Conservation (phyloP, 2,888 invertebrate genomes). For the Xestia sexstrigata region DNA sequence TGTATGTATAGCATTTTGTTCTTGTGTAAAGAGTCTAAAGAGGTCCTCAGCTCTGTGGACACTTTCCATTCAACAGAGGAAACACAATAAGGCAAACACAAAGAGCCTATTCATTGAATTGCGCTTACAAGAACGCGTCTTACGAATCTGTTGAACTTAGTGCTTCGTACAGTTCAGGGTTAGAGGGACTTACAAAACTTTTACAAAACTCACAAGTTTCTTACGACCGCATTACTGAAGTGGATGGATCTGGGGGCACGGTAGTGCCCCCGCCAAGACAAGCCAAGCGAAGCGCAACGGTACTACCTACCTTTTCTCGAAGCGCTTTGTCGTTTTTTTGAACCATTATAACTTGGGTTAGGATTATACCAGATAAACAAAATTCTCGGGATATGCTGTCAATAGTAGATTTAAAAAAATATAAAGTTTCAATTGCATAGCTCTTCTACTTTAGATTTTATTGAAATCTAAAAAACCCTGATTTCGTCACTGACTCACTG, state of each 20-base stretch:
- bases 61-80: constrained; percentile 71
- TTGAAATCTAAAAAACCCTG: too few species aligned
- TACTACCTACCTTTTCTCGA: too few species aligned
- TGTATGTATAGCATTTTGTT: constrained; percentile 71
- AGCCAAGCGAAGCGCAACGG: too few species aligned
- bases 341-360: too few species aligned
- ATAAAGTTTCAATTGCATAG: too few species aligned
- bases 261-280: too few species aligned
- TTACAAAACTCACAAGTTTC: constrained; percentile 54
- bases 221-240: constrained; percentile 33
- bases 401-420: too few species aligned
- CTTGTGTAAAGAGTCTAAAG: constrained; percentile 72
- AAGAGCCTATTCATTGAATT: constrained; percentile 78
- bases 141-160: constrained; percentile 50
- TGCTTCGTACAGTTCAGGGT: constrained; percentile 51
- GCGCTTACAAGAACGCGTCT: constrained; percentile 69
- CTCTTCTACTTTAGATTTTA: too few species aligned
- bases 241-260: not conserved
- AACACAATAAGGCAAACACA: constrained; percentile 77
- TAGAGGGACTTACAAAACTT: constrained; percentile 61
- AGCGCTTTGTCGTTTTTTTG: too few species aligned
- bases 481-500: too few species aligned
- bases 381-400: too few species aligned
- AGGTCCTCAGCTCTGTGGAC: constrained; percentile 67
- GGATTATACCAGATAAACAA: too few species aligned